Evolutionary conservation across 2,888 invertebrate species (phyloP), one percentile per base, ranked within the genome.

Genomic region (Cyclophora albipunctata): DNA sequence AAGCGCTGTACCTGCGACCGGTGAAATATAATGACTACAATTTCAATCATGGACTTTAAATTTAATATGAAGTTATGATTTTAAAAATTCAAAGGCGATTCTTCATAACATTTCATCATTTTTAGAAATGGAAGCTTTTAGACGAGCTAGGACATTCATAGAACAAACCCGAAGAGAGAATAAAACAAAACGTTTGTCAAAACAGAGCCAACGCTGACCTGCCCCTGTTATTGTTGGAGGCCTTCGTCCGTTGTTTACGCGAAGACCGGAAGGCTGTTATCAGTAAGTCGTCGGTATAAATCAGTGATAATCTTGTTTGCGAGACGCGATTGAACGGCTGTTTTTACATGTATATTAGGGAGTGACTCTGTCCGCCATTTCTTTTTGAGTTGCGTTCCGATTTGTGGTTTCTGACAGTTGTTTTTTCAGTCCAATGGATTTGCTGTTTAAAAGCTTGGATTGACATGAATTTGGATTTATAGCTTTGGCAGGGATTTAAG

Each of bases 251-350:
- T 76, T 81, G 81, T 81, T 81, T 81, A 78, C 79, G 66, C 74
- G 67, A 71, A 73, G 74, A 72, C 68, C 69, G 73, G 65, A 74
- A 78, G 70, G 73, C 73, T 76, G 78, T 73, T 80, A 79, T 78
- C 78, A 73, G 73, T 73, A 74, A 73, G 75, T 75, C 71, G 64
- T 65, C 63, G 71, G 71, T 72, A 80, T 78, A 79, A 78, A 79
- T 78, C 77, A 76, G 66, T 64, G 60, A 64, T 76, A 78, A 78
- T 77, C 76, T 77, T 78, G 76, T 78, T 77, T 78, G 75, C 74
- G 68, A 67, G 70, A 61, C 67, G 65, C 67, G 69, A 69, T 69
- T 68, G 67, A 74, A 71, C 69, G 71, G 66, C 64, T 71, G 72
- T 72, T 71, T 74, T 71, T 70, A 63, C 66, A 67, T 66, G 61